A percentile compares a stretch with the other conserved stretches of the same genome.
Evolutionary conservation across 2,888 invertebrate species (phyloP).

Genomic region (Morpho deidamia): DNA sequence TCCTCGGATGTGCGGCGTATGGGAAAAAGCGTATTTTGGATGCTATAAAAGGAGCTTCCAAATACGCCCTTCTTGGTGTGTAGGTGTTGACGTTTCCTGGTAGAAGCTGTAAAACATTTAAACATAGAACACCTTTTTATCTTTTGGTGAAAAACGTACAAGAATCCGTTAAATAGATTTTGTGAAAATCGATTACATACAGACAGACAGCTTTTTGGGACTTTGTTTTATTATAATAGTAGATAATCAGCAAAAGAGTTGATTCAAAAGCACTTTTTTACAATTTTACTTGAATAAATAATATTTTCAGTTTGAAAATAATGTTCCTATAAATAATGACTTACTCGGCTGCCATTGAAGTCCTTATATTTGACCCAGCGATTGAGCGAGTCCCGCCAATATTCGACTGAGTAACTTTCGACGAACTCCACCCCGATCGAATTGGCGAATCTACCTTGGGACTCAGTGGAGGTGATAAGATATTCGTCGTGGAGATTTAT

Average conservation of each 20-base stretch:
- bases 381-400: constrained; percentile 83
- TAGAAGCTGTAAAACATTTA: constrained; percentile 81
- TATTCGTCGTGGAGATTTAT: constrained; percentile 86
- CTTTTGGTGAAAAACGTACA: no score
- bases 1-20: constrained; percentile 89
- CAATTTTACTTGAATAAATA: no score
- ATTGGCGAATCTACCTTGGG: constrained; percentile 94
- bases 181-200: no score
- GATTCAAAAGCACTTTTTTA: no score
- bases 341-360: constrained; percentile 86
- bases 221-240: no score
- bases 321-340: constrained; percentile 30
- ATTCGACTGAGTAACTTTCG: constrained; percentile 89
- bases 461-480: constrained; percentile 90
- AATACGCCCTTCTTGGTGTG: constrained; percentile 81
- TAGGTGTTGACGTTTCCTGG: constrained; percentile 89
- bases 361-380: constrained; percentile 90
- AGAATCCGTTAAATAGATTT: no score
- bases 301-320: no score
- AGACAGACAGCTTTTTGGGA: no score
- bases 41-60: constrained; percentile 92
- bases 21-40: constrained; percentile 93
- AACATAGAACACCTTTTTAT: no score
- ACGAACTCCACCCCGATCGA: constrained; percentile 94
- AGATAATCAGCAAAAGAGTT: no score